A percentile compares a stretch with the other conserved stretches of the same genome.
Conservation (phyloP, 2,797 vertebrate genomes). For the Benthosema pterotum region DNA sequence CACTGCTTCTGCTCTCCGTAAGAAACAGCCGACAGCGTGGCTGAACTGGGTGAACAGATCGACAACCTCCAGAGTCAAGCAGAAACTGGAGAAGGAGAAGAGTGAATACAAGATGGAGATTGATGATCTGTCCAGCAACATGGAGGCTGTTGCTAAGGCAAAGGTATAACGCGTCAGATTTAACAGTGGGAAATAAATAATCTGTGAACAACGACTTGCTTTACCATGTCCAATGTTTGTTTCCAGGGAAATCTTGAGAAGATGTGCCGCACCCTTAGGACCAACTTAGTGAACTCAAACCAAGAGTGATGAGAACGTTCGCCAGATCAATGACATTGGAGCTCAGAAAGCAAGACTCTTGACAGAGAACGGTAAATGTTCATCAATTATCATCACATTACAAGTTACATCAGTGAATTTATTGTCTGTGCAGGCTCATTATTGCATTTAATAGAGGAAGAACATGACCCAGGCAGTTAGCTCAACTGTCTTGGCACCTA, state of each 20-base stretch:
- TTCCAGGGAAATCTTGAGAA: constrained; percentile 86
- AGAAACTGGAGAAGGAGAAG: constrained; percentile 89
- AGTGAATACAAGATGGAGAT: constrained; percentile 90
- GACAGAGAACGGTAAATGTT: constrained; percentile 81
- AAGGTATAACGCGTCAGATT: constrained; percentile 21
- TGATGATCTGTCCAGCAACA: constrained; percentile 82
- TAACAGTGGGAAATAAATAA: too few species aligned
- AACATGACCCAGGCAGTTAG: too few species aligned
- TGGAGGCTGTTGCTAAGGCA: constrained; percentile 82
- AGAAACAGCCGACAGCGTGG: constrained; percentile 87
- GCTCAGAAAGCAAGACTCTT: constrained; percentile 84
- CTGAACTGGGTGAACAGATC: constrained; percentile 86
- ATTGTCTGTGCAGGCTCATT: too few species aligned
- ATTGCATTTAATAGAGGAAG: too few species aligned
- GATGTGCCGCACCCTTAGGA: constrained; percentile 86
- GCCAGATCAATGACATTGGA: constrained; percentile 84
- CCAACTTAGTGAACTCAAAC: constrained; percentile 85
- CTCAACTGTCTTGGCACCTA: too few species aligned
- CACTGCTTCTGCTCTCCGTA: constrained; percentile 77
- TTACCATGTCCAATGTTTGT: constrained; percentile 10
- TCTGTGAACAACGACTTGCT: too few species aligned
- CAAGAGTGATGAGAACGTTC: constrained; percentile 86
- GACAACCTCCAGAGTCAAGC: constrained; percentile 89
- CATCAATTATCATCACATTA: neutral
- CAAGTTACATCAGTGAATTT: too few species aligned